A percentile compares a stretch with the other conserved stretches of the same genome.
These are phyloP conservation scores for Allacma fusca DNA, from an alignment of 2,888 invertebrate species.

Conservation along the genomic window DNA sequence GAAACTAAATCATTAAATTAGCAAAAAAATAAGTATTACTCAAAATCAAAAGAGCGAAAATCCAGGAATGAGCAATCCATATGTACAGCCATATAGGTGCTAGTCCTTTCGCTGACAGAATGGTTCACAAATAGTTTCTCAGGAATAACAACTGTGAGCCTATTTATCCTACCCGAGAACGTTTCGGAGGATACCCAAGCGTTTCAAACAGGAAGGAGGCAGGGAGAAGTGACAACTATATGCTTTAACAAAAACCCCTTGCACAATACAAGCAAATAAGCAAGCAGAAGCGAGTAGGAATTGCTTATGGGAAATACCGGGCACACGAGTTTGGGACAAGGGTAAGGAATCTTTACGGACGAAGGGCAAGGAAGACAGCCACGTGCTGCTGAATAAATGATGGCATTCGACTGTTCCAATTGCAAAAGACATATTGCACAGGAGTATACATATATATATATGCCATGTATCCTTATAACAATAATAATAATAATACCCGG, in stretches of 20 bases:
- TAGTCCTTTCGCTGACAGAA: no score
- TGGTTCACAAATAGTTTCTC: no score
- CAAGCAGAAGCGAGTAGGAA: neutral
- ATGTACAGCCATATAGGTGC: neutral
- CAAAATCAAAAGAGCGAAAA: neutral
- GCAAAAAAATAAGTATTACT: neutral
- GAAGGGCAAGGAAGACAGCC: slow-evolving; percentile 5
- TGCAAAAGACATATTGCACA: slow-evolving; percentile 5
- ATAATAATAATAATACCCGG: neutral
- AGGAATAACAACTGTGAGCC: no score
- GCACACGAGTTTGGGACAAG: neutral
- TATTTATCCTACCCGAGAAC: no score
- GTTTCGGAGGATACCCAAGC: no score
- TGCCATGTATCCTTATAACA: neutral
- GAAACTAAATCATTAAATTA: slow-evolving; percentile 12
- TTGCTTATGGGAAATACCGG: neutral
- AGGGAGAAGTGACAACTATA: no score
- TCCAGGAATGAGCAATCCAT: neutral
- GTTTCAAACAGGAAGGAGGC: no score
- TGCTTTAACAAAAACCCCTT: no score
- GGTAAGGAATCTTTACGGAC: slow-evolving; percentile 1
- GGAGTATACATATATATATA: neutral
- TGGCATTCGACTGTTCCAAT: neutral
- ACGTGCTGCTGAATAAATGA: slow-evolving; percentile 20
- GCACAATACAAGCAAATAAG: no score